These are phyloP conservation scores for Lordiphosa mommai DNA, from an alignment of 1,140 invertebrate genomes.

Conservation along the genomic window DNA sequence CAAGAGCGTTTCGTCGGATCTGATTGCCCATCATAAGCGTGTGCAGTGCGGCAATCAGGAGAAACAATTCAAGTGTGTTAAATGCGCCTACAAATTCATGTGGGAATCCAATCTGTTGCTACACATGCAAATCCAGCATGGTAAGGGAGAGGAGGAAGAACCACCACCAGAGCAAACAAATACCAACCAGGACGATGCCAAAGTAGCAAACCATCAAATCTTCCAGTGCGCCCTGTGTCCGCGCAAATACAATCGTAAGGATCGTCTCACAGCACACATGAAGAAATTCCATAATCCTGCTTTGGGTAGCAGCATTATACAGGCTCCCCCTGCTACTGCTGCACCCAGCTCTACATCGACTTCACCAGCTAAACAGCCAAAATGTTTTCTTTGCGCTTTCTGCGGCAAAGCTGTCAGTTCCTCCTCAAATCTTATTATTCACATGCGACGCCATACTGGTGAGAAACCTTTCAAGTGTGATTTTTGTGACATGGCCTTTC, in stretches of 20 bases:
- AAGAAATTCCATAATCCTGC: conserved; percentile 52
- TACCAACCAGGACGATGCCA: background rate
- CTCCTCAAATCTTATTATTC: conserved; percentile 82
- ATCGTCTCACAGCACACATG: conserved; percentile 66
- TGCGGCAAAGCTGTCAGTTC: conserved; percentile 82
- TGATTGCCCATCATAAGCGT: conserved; percentile 54
- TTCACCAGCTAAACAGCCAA: conserved; percentile 36
- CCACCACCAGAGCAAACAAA: conserved; percentile 7
- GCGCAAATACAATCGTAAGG: conserved; percentile 81
- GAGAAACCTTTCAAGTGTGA: conserved; percentile 78
- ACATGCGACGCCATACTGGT: conserved; percentile 82
- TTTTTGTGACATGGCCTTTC: conserved; percentile 71
- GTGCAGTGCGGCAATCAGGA: conserved; percentile 56
- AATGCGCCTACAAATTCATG: conserved; percentile 80
- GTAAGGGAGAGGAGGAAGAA: conserved; percentile 24
- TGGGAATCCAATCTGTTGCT: conserved; percentile 81
- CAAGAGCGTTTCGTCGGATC: conserved; percentile 53
- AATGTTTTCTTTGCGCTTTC: conserved; percentile 81
- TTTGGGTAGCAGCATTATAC: background rate
- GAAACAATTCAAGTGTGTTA: conserved; percentile 77
- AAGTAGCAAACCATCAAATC: conserved; percentile 37
- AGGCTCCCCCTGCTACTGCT: background rate
- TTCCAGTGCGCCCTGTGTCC: conserved; percentile 81
- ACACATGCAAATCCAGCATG: conserved; percentile 80
- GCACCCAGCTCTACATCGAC: background rate